Evolutionary conservation across 2,113 vertebrate genomes (phyloP), one percentile per base, ranked within the genome.

Genomic region (Cromileptes altivelis): DNA sequence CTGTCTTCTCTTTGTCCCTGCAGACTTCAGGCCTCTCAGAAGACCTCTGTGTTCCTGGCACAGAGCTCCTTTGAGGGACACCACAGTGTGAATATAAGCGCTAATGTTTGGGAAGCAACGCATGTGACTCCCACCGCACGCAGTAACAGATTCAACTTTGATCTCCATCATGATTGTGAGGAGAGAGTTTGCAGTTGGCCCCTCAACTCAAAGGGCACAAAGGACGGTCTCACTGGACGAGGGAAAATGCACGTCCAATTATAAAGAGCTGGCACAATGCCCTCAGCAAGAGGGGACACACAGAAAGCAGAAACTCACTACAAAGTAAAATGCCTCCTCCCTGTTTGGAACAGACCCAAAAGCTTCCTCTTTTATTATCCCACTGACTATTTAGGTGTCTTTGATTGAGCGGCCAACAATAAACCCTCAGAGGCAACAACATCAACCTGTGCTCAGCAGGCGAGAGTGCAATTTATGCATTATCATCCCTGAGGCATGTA

Each of bases 191-290:
- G 30, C 82, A 91, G 92, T 87, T 86, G 79, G 86, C 80, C 74
- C 79, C 56, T 78, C 21, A 13, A 85, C 71, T 65, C 62, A 75
- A 78, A 60, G 78, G 50, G 71, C 75, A 92, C 85, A 92, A 89
- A 88, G 83, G 79, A 84, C 3, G 37, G 52, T 67, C 57, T 87
- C 81, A 88, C 25, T 86, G 86, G 88, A 45, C 86, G 11, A 12
- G 37, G 60, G 73, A 60, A 81, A 87, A 85, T 80, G 84, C 61
- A 84, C 23, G 15, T 87, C 86, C 85, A 91, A 90, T 91, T 90
- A 87, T 42, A 82, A 27, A 27, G n/a, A 74, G 81, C 60, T 80
- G 87, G 85, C 79, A 75, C 67, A 37, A 12, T 14, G 78, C 70
- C 70, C 70, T 6, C 68, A 45, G 74, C 47, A 2, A 23, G 62